Conservation (phyloP, 2,113 vertebrate species). For the Callionymus lyra region DNA sequence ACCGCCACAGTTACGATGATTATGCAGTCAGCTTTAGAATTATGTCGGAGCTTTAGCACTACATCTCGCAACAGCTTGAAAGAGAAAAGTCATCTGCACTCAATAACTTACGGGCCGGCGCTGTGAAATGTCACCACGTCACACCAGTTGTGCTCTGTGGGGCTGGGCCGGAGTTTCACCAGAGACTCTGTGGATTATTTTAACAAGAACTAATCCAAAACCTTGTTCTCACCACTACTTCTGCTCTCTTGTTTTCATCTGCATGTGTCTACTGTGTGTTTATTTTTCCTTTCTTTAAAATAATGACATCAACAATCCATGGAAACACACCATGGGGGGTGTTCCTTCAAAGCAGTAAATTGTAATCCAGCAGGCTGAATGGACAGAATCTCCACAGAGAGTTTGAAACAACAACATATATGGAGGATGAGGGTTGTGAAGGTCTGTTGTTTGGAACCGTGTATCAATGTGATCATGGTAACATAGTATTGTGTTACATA, state of each 20-base stretch:
- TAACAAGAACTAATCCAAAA: background rate
- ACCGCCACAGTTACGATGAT: constrained; percentile 42
- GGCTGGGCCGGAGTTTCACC: background rate
- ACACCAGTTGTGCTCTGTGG: background rate
- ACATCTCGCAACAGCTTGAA: constrained; percentile 14
- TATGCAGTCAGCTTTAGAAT: constrained; percentile 26
- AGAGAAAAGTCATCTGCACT: constrained; percentile 11
- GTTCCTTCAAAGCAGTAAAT: too few relatives aligned
- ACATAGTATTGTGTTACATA: too few relatives aligned
- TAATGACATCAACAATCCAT: constrained; percentile 14
- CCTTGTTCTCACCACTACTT: background rate
- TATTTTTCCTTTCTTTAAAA: background rate
- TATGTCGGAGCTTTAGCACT: constrained; percentile 21
- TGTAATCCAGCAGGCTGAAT: too few relatives aligned
- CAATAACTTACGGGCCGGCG: constrained; percentile 15
- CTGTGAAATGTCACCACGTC: constrained; percentile 27
- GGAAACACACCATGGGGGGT: too few relatives aligned
- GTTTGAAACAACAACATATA: too few relatives aligned
- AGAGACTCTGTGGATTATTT: background rate
- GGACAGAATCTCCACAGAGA: too few relatives aligned
- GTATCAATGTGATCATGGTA: too few relatives aligned
- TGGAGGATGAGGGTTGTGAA: too few relatives aligned
- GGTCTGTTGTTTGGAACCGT: too few relatives aligned
- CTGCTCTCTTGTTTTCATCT: background rate
- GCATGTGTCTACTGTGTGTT: constrained; percentile 2